Base-by-base conservation (phyloP, 2,888 invertebrate genomes). In the Pelosia muscerda region DNA sequence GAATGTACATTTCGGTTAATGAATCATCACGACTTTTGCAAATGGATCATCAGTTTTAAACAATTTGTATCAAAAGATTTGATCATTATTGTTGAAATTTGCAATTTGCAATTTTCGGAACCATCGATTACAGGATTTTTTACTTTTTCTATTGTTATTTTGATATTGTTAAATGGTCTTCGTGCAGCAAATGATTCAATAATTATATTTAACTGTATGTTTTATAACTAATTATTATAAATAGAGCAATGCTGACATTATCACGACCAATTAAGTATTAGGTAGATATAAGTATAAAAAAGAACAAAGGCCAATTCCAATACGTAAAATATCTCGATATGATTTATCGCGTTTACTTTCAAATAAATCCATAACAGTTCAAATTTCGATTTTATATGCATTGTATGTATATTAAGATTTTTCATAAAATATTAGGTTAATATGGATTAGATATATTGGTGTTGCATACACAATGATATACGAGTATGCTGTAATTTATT, bases 121-220 rank as follows among this genome's bases (percentile, higher is more conserved):
- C 74, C 76, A 74, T 71, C 71, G 74, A 76, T 76, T 73, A 74
- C 62, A 66, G 66, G 66, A 71, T 79, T 73, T 67, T 71, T 69
- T 65, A 77, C 76, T 69, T 76, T 81, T 78, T 72, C 63, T 64
- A 66, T 70, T 68, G 70, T 72, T 75, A 68, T 70, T 69, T 60
- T 72, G 60, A 76, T 74, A 66, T 76, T 71, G 67, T 75, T 66
- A 67, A 77, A 75, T 75, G 72, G 70, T 57, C 66, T 49, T 49
- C n/a, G 15, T 2, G n/a, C n/a, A 49, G n/a, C n/a, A n/a, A 49
- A n/a, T 49, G 5, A 42, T 13, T 38, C 15, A 4, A 5, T 49
- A 49, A 49, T 49, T 49, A 49, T 42, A 42, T 49, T 49, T 49
- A 2, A n/a, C n/a, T 49, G 8, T n/a, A 5, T 19, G 9, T n/a